A percentile compares a stretch with the other conserved stretches of the same genome.
phyloP scores from a whole-genome alignment of 2,888 invertebrate genomes.

The Eupeodes luniger region DNA sequence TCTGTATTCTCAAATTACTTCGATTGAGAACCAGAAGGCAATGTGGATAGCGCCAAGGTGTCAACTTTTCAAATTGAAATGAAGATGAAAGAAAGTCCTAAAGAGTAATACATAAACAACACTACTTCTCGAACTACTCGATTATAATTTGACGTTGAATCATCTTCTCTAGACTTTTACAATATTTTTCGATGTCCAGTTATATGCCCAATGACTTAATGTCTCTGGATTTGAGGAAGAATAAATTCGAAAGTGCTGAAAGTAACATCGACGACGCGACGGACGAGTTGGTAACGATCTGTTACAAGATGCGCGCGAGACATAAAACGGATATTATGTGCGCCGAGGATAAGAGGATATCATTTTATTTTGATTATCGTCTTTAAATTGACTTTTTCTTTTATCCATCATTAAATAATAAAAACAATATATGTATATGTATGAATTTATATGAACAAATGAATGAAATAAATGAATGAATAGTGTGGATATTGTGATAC shows the following conservation, averaged over 20 bases:
- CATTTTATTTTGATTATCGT: slow-evolving; percentile 63
- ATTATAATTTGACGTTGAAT: slow-evolving; percentile 53
- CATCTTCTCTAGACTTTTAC: slow-evolving; percentile 54
- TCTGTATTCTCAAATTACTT: too few relatives aligned
- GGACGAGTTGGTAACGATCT: not conserved
- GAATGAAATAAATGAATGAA: not conserved
- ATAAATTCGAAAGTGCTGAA: slow-evolving; percentile 43
- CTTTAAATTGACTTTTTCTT: slow-evolving; percentile 28
- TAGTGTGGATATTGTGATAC: slow-evolving; percentile 31
- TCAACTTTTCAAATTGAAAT: too few relatives aligned
- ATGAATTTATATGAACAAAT: not conserved
- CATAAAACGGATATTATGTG: slow-evolving; percentile 16
- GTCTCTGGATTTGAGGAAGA: not conserved
- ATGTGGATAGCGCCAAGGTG: too few relatives aligned
- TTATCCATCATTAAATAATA: slow-evolving; percentile 7
- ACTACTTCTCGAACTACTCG: not conserved
- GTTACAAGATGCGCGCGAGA: not conserved
- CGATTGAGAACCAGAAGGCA: too few relatives aligned
- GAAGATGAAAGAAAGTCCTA: too few relatives aligned
- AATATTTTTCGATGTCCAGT: slow-evolving; percentile 8
- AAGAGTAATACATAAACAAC: not conserved
- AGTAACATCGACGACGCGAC: slow-evolving; percentile 7
- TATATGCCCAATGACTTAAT: slow-evolving; percentile 34
- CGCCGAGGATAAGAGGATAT: not conserved
- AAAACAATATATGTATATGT: too few relatives aligned